Base-by-base conservation (phyloP, 2,113 vertebrate species). In the Albula goreensis region DNA sequence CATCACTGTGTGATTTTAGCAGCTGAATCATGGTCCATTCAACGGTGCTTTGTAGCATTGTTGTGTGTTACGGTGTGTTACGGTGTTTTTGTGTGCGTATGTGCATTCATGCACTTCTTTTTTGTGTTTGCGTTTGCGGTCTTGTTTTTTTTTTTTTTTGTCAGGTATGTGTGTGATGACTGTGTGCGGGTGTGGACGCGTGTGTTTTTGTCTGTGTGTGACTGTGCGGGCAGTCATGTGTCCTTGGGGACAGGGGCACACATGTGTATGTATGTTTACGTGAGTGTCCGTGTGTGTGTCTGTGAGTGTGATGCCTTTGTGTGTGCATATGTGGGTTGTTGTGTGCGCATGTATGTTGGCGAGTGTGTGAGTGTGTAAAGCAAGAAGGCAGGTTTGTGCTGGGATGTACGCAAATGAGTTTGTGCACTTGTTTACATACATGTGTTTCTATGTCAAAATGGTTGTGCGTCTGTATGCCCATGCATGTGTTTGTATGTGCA, bases 221-320 rank as follows among this genome's bases (percentile, higher is more conserved):
- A 4, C 50, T 53, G 83, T 63, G 53, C 10, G 56, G 51, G 70
- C 31, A 25, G 15, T 70, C 48, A 51, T 85, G 52, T 80, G 53
- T 84, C 49, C 80, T 52, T 48, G n/a, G 25, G n/a, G 50, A 81
- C 17, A 49, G 41, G 52, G 15, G 50, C 17, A 52, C 50, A 81
- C 8, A 13, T 82, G 81, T 82, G 81, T 31, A 11, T 82, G 81
- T 82, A 79, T 85, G 78, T 81, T 56, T 81, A 19, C 60, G 31
- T 86, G 48, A 51, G 53, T 80, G 19, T 77, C 2, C 31, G 80
- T 66, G 8, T 51, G 2, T 63, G 50, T 50, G 7, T 12, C 56
- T 60, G 81, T 10, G 50, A 41, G 81, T 53, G 52, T 57, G 83
- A 15, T 50, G 31, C 50, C 50, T 19, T n/a, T 63, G 53, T 31